A percentile compares a stretch with the other conserved stretches of the same genome.
Evolutionary conservation across 2,888 invertebrate species (phyloP).

Genomic region (Mechanitis messenoides): DNA sequence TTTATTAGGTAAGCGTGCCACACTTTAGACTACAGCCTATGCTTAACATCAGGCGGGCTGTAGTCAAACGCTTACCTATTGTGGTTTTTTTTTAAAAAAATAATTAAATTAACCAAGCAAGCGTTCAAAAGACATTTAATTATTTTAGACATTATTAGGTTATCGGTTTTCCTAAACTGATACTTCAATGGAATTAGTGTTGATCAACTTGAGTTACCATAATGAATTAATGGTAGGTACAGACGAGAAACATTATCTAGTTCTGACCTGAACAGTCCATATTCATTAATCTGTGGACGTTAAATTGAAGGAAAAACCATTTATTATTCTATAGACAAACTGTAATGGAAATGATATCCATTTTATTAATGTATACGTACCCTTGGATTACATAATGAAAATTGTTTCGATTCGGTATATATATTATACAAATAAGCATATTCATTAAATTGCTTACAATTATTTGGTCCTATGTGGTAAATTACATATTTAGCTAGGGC

Average conservation of each 20-base stretch:
- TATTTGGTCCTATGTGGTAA: no score
- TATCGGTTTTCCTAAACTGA: constrained; percentile 9
- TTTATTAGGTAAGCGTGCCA: no score
- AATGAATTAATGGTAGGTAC: constrained; percentile 58
- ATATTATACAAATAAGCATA: no score
- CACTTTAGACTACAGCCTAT: no score
- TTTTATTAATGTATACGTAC: not conserved
- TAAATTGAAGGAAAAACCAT: constrained; percentile 53
- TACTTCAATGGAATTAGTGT: constrained; percentile 28
- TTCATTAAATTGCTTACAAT: no score
- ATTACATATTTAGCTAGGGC: no score
- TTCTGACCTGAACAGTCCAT: constrained; percentile 60
- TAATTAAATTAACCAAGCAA: not conserved
- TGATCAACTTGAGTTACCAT: constrained; percentile 71
- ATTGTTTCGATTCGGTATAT: no score
- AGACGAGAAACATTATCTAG: constrained; percentile 72
- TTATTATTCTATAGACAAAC: constrained; percentile 46
- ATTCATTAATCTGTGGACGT: constrained; percentile 70
- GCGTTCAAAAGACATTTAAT: constrained; percentile 28
- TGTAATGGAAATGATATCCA: constrained; percentile 9
- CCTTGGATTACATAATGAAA: no score
- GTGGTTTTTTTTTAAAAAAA: no score
- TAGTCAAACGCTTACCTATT: no score
- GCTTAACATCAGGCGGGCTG: no score
- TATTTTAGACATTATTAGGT: constrained; percentile 37